Evolutionary conservation across 1,140 invertebrate genomes (phyloP).

Genomic region (Proctacanthus coquilletti): DNA sequence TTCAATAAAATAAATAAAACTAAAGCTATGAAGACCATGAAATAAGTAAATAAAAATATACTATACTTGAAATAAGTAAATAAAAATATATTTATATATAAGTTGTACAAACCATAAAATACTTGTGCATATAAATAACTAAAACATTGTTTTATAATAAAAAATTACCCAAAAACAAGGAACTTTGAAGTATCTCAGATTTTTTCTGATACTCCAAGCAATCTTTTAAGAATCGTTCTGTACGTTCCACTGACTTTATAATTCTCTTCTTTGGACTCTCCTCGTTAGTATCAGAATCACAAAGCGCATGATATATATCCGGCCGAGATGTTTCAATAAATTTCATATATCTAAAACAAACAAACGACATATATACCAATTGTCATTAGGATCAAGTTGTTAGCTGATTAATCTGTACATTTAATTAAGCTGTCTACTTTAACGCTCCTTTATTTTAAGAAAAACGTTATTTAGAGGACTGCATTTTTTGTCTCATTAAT

Average conservation of each 20-base stretch:
- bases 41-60: no score
- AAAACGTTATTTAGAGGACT: no score
- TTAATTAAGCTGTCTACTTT: no score
- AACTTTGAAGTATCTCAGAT: conserved; percentile 35
- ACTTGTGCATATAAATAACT: no score
- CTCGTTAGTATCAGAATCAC: conserved; percentile 62
- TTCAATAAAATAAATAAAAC: conserved; percentile 10
- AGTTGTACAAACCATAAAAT: no score
- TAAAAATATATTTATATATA: no score
- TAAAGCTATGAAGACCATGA: no score
- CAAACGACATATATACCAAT: neutral
- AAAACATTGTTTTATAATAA: no score
- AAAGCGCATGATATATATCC: conserved; percentile 60
- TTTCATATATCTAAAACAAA: conserved; percentile 43
- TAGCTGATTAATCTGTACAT: neutral
- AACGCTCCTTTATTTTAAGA: no score
- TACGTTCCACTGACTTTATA: conserved; percentile 46
- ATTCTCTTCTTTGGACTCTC: conserved; percentile 50
- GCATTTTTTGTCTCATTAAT: no score
- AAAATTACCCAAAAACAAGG: no score
- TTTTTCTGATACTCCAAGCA: conserved; percentile 41
- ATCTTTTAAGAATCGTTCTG: conserved; percentile 37
- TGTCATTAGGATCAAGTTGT: neutral
- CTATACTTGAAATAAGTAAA: no score
- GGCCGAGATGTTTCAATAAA: conserved; percentile 59